A percentile compares a stretch with the other conserved stretches of the same genome.
Conservation (phyloP, 1,140 invertebrate genomes). For the Drosophila pallidifrons region DNA sequence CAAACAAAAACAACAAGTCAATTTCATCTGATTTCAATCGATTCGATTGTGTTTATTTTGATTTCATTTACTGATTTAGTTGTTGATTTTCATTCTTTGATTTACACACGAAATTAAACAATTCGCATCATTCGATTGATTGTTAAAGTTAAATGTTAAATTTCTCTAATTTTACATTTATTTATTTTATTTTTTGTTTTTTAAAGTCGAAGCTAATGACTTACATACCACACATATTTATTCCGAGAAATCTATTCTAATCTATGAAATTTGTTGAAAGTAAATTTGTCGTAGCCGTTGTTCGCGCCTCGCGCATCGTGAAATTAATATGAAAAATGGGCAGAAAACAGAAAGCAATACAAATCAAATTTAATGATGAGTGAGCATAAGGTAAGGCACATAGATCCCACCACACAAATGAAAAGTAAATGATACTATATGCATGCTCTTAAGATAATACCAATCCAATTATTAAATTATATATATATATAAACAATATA, state of each 20-base stretch:
- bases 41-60: slow-evolving; percentile 19
- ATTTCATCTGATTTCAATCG: slow-evolving; percentile 11
- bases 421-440: slow-evolving; percentile 26
- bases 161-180: slow-evolving; percentile 18
- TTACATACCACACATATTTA: slow-evolving; percentile 12
- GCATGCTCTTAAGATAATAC: slow-evolving; percentile 52
- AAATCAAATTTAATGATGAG: slow-evolving; percentile 74
- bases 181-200: slow-evolving; percentile 23
- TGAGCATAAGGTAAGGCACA: slow-evolving; percentile 84
- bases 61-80: slow-evolving; percentile 13
- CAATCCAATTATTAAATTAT: slow-evolving; percentile 34
- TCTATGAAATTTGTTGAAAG: slow-evolving; percentile 40
- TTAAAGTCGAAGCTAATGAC: slow-evolving; percentile 58
- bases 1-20: slow-evolving; percentile 29
- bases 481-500: slow-evolving; percentile 20
- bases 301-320: slow-evolving; percentile 47
- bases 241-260: slow-evolving; percentile 53
- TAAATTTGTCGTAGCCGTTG: slow-evolving; percentile 52
- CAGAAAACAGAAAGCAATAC: slow-evolving; percentile 79
- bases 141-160: background rate
- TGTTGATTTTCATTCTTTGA: slow-evolving; percentile 17
- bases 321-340: slow-evolving; percentile 56
- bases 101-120: slow-evolving; percentile 12
- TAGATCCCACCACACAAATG: slow-evolving; percentile 50
- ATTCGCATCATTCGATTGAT: slow-evolving; percentile 15